phyloP scores from a whole-genome alignment of 2,797 vertebrate genomes.

The Margarornis squamiger region DNA sequence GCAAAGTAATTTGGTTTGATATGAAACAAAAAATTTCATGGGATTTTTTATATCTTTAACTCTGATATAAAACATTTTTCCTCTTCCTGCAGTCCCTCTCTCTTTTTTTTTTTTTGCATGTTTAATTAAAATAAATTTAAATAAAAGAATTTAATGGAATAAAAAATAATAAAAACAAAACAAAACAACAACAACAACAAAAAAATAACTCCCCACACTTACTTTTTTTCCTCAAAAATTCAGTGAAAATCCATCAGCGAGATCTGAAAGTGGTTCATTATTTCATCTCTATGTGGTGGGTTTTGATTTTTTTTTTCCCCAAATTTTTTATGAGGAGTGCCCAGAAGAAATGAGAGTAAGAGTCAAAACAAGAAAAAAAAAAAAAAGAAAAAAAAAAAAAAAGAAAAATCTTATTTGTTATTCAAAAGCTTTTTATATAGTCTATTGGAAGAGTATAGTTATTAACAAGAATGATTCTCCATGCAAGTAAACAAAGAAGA shows the following conservation, averaged over 20 bases:
- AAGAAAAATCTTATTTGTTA: neutral
- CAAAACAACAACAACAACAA: too few species aligned
- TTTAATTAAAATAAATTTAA: neutral
- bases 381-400: neutral
- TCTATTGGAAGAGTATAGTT: neutral
- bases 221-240: neutral
- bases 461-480: neutral
- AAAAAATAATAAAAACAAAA: neutral
- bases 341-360: neutral
- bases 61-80: neutral
- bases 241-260: neutral
- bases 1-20: neutral
- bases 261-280: neutral
- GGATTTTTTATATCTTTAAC: neutral
- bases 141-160: neutral
- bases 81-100: neutral
- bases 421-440: neutral
- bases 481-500: neutral
- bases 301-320: neutral
- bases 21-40: neutral
- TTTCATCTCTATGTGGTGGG: neutral
- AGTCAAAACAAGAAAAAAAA: neutral
- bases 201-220: accelerated
- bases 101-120: neutral
- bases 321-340: neutral